These are phyloP conservation scores for Protobothrops mucrosquamatus DNA, from an alignment of 2,113 vertebrate genomes.

Conservation along the genomic window DNA sequence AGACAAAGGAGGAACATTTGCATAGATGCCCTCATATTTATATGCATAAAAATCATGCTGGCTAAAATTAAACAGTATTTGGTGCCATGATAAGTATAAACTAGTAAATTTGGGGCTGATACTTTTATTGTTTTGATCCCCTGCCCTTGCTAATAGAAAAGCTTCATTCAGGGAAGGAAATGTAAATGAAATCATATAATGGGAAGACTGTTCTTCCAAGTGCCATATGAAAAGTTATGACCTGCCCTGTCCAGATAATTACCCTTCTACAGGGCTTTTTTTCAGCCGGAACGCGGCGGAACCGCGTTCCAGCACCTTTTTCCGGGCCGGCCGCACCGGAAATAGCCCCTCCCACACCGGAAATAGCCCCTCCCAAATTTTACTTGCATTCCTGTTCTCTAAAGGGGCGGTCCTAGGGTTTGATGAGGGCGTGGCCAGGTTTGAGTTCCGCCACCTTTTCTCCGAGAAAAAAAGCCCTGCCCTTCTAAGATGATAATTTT, in stretches of 20 bases:
- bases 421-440: too few relatives aligned
- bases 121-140: slow-evolving; percentile 7
- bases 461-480: too few relatives aligned
- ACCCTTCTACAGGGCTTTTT: too few relatives aligned
- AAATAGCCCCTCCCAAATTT: too few relatives aligned
- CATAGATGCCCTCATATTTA: background rate
- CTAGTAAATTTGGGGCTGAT: background rate
- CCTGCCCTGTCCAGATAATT: slow-evolving; percentile 13
- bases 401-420: too few relatives aligned
- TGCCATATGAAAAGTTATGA: slow-evolving; percentile 30
- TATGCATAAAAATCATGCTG: background rate
- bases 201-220: slow-evolving; percentile 10
- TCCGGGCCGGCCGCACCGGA: too few relatives aligned
- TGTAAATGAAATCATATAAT: slow-evolving; percentile 9
- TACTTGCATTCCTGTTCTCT: too few relatives aligned
- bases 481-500: slow-evolving; percentile 20
- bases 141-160: slow-evolving; percentile 13
- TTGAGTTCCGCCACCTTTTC: too few relatives aligned
- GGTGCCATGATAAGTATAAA: background rate
- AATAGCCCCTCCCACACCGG: too few relatives aligned
- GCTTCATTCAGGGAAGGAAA: slow-evolving; percentile 15
- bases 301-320: too few relatives aligned
- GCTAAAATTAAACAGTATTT: background rate
- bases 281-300: too few relatives aligned
- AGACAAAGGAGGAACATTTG: background rate